A percentile compares a stretch with the other conserved stretches of the same genome.
Conservation (phyloP, 2,113 vertebrate species). For the Zosterops japonicus region DNA sequence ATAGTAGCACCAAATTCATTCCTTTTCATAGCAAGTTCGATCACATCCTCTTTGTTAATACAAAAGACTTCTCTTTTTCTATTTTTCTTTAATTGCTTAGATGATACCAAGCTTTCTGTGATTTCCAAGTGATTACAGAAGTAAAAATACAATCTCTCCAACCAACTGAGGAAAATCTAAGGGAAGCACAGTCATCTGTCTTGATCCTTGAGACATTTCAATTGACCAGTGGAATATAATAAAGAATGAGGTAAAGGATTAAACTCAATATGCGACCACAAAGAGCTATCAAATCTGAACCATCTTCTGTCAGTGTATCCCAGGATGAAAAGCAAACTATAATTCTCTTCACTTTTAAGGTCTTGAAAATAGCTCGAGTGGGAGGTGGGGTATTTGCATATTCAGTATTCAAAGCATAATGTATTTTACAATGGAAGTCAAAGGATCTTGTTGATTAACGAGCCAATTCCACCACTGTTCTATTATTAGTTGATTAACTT, state of each 20-base stretch:
- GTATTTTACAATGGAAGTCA: constrained; percentile 47
- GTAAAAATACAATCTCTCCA: not conserved
- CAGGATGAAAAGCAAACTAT: constrained; percentile 33
- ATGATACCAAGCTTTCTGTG: not conserved
- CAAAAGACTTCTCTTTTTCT: not conserved
- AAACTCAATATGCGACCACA: not conserved
- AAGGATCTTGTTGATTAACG: constrained; percentile 37
- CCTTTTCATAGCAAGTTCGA: not conserved
- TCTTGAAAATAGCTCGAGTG: constrained; percentile 55
- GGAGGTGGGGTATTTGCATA: constrained; percentile 57
- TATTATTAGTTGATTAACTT: constrained; percentile 42
- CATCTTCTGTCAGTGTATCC: not conserved
- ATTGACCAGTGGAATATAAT: not conserved
- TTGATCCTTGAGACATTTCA: not conserved
- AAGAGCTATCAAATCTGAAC: not conserved
- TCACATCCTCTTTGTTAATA: not conserved
- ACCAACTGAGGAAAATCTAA: not conserved
- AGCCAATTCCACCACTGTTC: constrained; percentile 15
- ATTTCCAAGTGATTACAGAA: not conserved
- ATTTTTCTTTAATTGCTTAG: not conserved
- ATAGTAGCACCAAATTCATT: not conserved
- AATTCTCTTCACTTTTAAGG: constrained; percentile 37
- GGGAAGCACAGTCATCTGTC: not conserved
- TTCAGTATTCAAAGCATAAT: constrained; percentile 46
- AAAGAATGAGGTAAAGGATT: not conserved